A percentile compares a stretch with the other conserved stretches of the same genome.
phyloP scores from a whole-genome alignment of 2,797 vertebrate genomes.

The Lagodon rhomboides region DNA sequence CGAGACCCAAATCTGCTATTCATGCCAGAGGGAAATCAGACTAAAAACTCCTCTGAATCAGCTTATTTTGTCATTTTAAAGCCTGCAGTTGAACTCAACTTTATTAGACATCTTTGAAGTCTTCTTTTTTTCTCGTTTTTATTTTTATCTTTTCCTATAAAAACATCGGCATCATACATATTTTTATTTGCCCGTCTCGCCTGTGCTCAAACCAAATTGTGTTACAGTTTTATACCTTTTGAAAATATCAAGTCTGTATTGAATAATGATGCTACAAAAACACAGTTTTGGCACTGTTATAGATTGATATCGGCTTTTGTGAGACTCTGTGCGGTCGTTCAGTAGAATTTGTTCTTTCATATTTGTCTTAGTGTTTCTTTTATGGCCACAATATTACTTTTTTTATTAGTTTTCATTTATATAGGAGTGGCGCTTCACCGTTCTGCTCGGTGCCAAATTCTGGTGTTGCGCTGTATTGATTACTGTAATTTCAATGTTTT shows the following conservation, averaged over 20 bases:
- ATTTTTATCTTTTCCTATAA: constrained; percentile 21
- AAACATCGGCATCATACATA: constrained; percentile 10
- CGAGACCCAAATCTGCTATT: not conserved
- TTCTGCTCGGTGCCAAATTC: constrained; percentile 22
- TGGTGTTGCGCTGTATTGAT: constrained; percentile 49
- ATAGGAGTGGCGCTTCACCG: constrained; percentile 44
- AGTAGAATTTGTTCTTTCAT: constrained; percentile 47
- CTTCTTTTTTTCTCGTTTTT: not conserved
- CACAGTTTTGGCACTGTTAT: constrained; percentile 37
- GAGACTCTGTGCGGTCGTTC: constrained; percentile 47
- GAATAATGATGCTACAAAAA: constrained; percentile 46
- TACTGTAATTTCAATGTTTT: constrained; percentile 46
- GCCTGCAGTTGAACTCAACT: not conserved
- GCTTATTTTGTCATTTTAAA: constrained; percentile 20
- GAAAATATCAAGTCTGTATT: constrained; percentile 41
- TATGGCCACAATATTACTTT: constrained; percentile 68
- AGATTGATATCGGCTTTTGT: constrained; percentile 48
- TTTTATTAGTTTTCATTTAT: constrained; percentile 71
- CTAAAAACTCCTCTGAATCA: constrained; percentile 27
- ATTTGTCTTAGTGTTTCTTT: constrained; percentile 51
- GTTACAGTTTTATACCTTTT: constrained; percentile 51
- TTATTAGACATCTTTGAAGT: not conserved
- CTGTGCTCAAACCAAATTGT: constrained; percentile 33
- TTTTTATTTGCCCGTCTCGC: constrained; percentile 19
- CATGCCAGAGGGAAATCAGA: constrained; percentile 9